Evolutionary conservation across 2,888 invertebrate genomes (phyloP), one percentile per base, ranked within the genome.

Genomic region (Agriopis leucophaearia): DNA sequence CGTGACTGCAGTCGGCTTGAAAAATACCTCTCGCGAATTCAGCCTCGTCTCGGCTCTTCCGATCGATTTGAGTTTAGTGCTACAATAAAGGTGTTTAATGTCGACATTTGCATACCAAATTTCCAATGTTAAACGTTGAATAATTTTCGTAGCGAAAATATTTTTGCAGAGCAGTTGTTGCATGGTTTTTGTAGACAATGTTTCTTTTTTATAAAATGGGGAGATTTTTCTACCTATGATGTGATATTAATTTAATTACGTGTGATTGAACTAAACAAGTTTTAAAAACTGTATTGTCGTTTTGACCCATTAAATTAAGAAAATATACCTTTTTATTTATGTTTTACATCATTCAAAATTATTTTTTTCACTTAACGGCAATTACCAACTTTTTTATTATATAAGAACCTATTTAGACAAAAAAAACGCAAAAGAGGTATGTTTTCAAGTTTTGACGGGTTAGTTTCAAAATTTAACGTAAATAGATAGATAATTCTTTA

Each of bases 21-120:
- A 92, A 92, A 92, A 92, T 92, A 89, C 84, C 82, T 85, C 84
- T 85, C 85, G 81, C 84, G 83, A 81, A 81, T 85, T 83, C 80
- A 82, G 86, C 80, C 63, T 69, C 80, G 86, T 81, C 80, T 84
- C 87, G 84, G 83, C 83, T 82, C 79, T 91, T 92, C 89, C 92
- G 83, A 92, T 90, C 91, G 91, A 92, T 93, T 92, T 90, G 81
- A 85, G 86, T 86, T 91, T 90, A 91, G 88, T 88, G 84, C 87
- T 83, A 85, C 85, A 87, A 85, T 89, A 86, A 90, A 88, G 88
- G 86, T 90, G 85, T 88, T 88, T 89, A 90, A 88, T 87, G 87
- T 81, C 81, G 76, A 76, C 81, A 89, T 90, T 89, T 89, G 86
- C 88, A 89, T 90, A 83, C 82, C 79, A 81, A 88, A 87, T 87